Conservation (phyloP, 2,113 vertebrate species). For the Microcebus jonahi region DNA sequence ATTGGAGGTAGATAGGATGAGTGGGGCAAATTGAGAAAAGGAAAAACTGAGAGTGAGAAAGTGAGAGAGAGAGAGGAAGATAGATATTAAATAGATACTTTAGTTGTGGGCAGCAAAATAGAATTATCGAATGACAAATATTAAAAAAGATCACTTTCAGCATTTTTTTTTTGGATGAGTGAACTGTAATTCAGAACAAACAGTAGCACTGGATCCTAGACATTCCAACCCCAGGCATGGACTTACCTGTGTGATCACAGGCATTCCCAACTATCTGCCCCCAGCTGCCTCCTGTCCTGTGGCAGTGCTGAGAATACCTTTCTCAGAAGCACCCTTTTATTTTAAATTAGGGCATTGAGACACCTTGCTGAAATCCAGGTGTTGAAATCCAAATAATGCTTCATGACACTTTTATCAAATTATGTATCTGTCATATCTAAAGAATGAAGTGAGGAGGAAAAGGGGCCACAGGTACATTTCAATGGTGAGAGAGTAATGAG, state of each 20-base stretch:
- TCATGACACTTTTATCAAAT: neutral
- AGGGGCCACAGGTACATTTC: neutral
- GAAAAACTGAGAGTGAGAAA: neutral
- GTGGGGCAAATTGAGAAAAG: neutral
- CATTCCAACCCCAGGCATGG: neutral
- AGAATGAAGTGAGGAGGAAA: neutral
- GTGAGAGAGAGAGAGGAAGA: neutral
- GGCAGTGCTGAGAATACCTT: neutral
- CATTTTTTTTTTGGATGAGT: neutral
- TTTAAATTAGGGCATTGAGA: neutral
- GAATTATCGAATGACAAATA: neutral
- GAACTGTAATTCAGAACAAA: neutral
- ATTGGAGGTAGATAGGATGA: neutral
- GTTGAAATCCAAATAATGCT: neutral
- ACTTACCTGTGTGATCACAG: neutral
- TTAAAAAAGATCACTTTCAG: neutral
- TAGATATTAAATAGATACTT: neutral
- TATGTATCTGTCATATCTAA: neutral
- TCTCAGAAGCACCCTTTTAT: neutral
- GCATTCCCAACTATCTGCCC: too few relatives aligned
- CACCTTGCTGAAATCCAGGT: neutral
- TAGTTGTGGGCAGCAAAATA: neutral
- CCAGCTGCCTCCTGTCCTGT: neutral
- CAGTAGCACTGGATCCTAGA: neutral
- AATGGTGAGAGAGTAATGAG: neutral